Conservation (phyloP, 2,888 invertebrate genomes). For the Himalopsyche anomala region DNA sequence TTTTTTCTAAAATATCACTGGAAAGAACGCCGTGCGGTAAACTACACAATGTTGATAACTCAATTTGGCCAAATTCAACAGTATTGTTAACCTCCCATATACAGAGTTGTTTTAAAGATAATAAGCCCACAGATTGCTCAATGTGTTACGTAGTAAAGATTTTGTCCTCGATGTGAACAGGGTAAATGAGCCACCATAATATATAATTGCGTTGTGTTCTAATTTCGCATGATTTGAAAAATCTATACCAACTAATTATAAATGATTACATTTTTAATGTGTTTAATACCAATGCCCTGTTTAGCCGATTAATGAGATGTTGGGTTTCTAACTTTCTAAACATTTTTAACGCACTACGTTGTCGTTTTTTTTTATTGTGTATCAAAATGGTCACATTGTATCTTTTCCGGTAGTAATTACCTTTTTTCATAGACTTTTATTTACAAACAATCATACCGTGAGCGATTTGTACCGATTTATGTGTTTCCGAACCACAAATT, state of each 20-base stretch:
- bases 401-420: slow-evolving; percentile 14
- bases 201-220: too few relatives aligned
- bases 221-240: too few relatives aligned
- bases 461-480: slow-evolving; percentile 46
- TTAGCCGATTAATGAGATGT: background rate
- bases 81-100: too few relatives aligned
- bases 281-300: slow-evolving; percentile 19
- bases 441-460: slow-evolving; percentile 39
- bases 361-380: slow-evolving; percentile 9
- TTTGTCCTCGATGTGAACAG: too few relatives aligned
- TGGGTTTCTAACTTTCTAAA: background rate
- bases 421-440: slow-evolving; percentile 38
- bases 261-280: background rate
- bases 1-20: too few relatives aligned
- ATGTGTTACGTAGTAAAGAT: too few relatives aligned
- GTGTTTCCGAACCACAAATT: slow-evolving; percentile 52
- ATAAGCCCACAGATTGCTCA: too few relatives aligned
- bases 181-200: too few relatives aligned
- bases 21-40: too few relatives aligned
- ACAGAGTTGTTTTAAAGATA: too few relatives aligned
- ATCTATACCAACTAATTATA: background rate
- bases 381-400: background rate
- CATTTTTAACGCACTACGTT: background rate
- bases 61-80: too few relatives aligned
- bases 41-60: too few relatives aligned